Evolutionary conservation across 2,113 vertebrate genomes (phyloP), one percentile per base, ranked within the genome.

Genomic region (Podiceps cristatus): DNA sequence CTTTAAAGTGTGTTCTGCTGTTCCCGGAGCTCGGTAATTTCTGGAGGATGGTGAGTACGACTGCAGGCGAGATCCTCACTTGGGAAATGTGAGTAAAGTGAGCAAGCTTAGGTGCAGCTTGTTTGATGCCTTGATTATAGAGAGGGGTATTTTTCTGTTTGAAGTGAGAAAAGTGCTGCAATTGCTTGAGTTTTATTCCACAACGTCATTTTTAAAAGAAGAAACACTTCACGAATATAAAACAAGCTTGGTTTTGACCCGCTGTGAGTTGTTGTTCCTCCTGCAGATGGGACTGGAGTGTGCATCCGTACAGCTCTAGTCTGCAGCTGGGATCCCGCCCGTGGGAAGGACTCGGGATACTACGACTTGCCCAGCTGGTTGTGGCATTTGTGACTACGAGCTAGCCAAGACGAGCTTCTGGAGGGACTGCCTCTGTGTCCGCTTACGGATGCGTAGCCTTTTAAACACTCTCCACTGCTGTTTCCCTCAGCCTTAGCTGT

Each of bases 371-470:
- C 44, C 37, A 17, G 33, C 22, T 69, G 88, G 40, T 4, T 18
- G 28, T 45, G 68, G 18, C 1, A 0, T 19, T 37, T 35, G 31
- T 35, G 69, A 13, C 25, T 12, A 10, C 29, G 50, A 50, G 45
- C 18, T 7, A 3, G 31, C 29, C 40, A 56, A 17, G 78, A 69
- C 25, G 19, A 18, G 22, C 5, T 60, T 28, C 52, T 7, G 28
- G 23, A 52, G 66, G 58, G 29, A 35, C 29, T 4, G 19, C 23
- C n/a, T 28, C n/a, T 35, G 5, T 40, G 29, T 28, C 53, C 11
- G 0, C 80, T 20, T 22, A 11, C 0, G 5, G 47, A n/a, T 5
- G 8, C 0, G 4, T 9, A 6, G n/a, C 50, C 23, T 69, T 49
- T 52, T 19, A 2, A 0, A 2, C 15, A 1, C 33, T 44, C 8